Evolutionary conservation across 1,140 invertebrate genomes (phyloP).

Genomic region (Neodiprion pinetum): DNA sequence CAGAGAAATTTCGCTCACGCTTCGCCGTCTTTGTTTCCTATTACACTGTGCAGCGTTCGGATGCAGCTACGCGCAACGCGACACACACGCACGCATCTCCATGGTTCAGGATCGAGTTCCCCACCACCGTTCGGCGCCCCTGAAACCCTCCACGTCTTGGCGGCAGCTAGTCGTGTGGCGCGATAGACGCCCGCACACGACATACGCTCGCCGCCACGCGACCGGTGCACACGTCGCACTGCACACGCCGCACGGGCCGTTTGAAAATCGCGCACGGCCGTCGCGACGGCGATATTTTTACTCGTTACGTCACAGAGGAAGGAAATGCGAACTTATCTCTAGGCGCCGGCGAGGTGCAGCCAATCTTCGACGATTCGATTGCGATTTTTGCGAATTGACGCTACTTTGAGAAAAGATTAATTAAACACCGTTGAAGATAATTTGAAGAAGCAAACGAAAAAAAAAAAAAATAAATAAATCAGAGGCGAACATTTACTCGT

Average conservation of each 20-base stretch:
- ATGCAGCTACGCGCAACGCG: too few relatives aligned
- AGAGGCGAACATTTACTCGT: too few relatives aligned
- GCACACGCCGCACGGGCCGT: constrained; percentile 30
- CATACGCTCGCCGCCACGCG: constrained; percentile 63
- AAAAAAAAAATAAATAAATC: too few relatives aligned
- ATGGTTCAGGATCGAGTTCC: constrained; percentile 31
- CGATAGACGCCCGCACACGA: constrained; percentile 58
- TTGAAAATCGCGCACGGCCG: constrained; percentile 10
- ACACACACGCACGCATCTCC: background rate
- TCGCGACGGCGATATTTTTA: constrained; percentile 4
- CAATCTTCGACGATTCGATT: too few relatives aligned
- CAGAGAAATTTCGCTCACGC: too few relatives aligned
- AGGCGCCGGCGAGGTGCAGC: too few relatives aligned
- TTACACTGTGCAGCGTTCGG: too few relatives aligned
- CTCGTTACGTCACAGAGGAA: background rate
- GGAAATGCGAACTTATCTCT: background rate
- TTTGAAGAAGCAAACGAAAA: too few relatives aligned
- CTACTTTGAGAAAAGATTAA: too few relatives aligned
- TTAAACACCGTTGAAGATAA: too few relatives aligned
- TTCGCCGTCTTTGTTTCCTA: too few relatives aligned
- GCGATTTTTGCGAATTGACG: background rate
- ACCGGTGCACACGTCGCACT: constrained; percentile 55
- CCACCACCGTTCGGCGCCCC: constrained; percentile 36
- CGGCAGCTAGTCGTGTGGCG: constrained; percentile 56
- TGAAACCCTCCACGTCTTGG: constrained; percentile 7